Conservation (phyloP, 2,888 invertebrate species). For the Urechis unicinctus region DNA sequence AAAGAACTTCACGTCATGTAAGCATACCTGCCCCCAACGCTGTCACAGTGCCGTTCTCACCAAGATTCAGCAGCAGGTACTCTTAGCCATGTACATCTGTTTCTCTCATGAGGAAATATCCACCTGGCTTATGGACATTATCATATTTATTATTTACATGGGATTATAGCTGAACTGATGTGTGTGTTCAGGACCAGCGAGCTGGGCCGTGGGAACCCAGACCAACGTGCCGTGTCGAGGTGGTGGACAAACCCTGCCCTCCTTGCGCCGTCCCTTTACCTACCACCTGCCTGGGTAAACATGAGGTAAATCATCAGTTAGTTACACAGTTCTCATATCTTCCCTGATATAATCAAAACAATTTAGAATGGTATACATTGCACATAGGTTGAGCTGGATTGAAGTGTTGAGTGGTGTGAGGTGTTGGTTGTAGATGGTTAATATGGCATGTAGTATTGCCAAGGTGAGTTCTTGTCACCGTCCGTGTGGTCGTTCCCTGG, state of each 20-base stretch:
- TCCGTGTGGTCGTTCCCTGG: conserved; percentile 47
- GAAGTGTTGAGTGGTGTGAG: neutral
- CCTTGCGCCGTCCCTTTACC: conserved; percentile 60
- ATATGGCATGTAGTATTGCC: conserved; percentile 54
- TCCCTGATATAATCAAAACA: too few species aligned
- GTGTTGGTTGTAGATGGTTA: conserved; percentile 28
- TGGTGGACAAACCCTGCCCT: conserved; percentile 51
- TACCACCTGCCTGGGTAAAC: conserved; percentile 47
- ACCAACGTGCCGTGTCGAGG: conserved; percentile 33
- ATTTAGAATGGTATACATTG: conserved; percentile 3
- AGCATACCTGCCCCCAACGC: conserved; percentile 34
- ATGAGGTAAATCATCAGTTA: conserved; percentile 50
- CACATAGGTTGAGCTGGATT: neutral
- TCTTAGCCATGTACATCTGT: neutral
- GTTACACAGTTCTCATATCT: too few species aligned
- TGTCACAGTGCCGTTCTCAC: conserved; percentile 44
- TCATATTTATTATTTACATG: neutral
- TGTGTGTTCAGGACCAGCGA: conserved; percentile 12
- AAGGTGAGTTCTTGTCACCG: conserved; percentile 56
- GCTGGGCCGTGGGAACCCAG: conserved; percentile 53
- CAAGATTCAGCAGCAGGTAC: conserved; percentile 35
- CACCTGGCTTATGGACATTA: neutral
- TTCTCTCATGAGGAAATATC: neutral
- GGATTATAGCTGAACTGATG: neutral
- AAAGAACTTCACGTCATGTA: conserved; percentile 29